These are phyloP conservation scores for Neogale vison DNA, from an alignment of 2,113 vertebrate species.

Conservation along the genomic window DNA sequence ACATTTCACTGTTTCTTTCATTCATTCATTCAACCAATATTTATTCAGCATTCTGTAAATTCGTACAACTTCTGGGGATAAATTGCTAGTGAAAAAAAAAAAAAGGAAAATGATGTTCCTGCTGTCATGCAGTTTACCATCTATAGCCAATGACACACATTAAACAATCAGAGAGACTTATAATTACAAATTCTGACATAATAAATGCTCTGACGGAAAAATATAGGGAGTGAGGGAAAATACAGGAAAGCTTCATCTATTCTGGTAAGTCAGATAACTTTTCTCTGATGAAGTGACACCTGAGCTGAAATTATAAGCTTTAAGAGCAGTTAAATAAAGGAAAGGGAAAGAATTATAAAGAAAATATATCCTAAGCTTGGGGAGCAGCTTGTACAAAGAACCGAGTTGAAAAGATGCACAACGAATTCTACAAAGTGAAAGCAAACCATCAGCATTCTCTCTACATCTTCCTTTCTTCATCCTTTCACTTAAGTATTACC, in stretches of 20 bases:
- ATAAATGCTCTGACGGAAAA: background rate
- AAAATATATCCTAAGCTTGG: background rate
- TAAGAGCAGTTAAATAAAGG: background rate
- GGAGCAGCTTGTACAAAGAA: background rate
- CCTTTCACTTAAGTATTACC: background rate
- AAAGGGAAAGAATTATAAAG: background rate
- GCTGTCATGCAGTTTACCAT: background rate
- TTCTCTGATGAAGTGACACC: background rate
- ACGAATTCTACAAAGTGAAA: background rate
- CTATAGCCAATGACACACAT: background rate
- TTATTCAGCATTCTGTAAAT: background rate
- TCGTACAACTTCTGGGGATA: background rate
- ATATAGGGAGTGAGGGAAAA: background rate
- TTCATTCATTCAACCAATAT: background rate
- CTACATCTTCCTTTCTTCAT: background rate
- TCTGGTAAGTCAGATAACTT: background rate
- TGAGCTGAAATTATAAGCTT: background rate
- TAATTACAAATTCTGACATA: background rate
- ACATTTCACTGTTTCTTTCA: background rate
- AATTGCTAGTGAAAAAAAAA: background rate
- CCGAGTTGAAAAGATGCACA: fast-evolving
- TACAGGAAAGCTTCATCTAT: background rate
- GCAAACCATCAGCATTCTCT: background rate
- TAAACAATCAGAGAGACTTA: background rate
- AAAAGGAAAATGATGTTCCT: background rate